These are phyloP conservation scores for Alectura lathami DNA, from an alignment of 2,113 vertebrate species.

Conservation along the genomic window DNA sequence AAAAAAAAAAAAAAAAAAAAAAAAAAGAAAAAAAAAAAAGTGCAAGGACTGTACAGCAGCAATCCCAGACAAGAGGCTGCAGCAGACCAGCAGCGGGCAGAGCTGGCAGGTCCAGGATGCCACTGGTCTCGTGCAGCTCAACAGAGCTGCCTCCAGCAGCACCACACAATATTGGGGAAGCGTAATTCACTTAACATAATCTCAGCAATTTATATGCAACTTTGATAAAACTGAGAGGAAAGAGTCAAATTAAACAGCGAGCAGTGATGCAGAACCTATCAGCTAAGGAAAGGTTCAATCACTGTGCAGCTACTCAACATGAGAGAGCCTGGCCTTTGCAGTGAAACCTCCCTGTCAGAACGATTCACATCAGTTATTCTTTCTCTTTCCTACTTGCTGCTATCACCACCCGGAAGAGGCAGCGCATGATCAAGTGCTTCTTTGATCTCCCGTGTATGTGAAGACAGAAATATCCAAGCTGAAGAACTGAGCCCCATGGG, in stretches of 20 bases:
- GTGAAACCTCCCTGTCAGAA: neutral
- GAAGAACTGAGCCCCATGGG: conserved; percentile 78
- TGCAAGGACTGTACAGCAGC: neutral
- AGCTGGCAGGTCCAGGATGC: neutral
- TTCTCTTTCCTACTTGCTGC: neutral
- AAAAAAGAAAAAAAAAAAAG: neutral
- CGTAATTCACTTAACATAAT: fast-evolving
- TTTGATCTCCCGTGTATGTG: neutral
- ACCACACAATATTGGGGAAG: neutral
- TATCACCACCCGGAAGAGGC: neutral
- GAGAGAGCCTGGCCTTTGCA: neutral
- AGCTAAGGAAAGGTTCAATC: neutral
- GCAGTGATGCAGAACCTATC: neutral
- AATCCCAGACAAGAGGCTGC: neutral
- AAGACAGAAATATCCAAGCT: conserved; percentile 76
- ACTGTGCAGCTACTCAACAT: neutral
- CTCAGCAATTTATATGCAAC: neutral
- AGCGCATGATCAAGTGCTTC: neutral
- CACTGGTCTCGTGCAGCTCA: neutral
- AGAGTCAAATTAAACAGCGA: neutral
- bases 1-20: no score
- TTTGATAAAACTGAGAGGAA: neutral
- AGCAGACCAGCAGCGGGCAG: neutral
- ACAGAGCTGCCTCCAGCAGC: neutral
- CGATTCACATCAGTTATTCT: neutral